Conservation (phyloP, 2,113 vertebrate genomes). For the Acrocephalus arundinaceus region DNA sequence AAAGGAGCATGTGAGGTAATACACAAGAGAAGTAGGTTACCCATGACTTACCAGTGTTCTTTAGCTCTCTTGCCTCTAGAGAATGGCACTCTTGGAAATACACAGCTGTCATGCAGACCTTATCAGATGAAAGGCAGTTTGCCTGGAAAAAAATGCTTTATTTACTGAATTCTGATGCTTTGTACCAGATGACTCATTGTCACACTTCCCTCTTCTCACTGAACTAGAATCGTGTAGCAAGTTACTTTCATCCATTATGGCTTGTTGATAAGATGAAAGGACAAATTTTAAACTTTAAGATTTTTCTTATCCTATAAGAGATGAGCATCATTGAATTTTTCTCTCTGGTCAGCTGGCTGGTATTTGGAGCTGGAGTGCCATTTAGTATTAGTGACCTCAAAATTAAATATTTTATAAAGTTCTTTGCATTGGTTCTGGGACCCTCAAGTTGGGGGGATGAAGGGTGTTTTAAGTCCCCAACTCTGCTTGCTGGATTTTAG, state of each 20-base stretch:
- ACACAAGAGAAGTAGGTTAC: not conserved
- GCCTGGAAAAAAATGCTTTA: not conserved
- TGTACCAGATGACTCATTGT: slow-evolving; percentile 42
- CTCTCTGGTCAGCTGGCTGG: not conserved
- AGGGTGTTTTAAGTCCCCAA: not conserved
- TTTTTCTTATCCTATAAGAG: not conserved
- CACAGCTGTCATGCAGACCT: not conserved
- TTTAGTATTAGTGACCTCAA: not conserved
- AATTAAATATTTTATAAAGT: not conserved
- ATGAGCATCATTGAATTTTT: not conserved
- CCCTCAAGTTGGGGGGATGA: not conserved
- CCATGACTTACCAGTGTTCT: not conserved
- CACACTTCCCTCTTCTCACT: slow-evolving; percentile 7
- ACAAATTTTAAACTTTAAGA: not conserved
- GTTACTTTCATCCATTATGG: slow-evolving; percentile 5
- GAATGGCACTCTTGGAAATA: not conserved
- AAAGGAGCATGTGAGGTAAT: not conserved
- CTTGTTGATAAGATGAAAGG: slow-evolving; percentile 9
- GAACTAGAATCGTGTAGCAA: not conserved
- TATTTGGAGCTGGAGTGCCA: not conserved
- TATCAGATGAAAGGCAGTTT: slow-evolving; percentile 28
- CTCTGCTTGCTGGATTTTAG: not conserved
- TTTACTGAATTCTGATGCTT: slow-evolving; percentile 50
- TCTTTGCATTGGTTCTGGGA: not conserved
- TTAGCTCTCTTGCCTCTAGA: not conserved